Percentiles rank a stretch among this genome's conserved stretches.
These are phyloP conservation scores for Phortica magna DNA, from an alignment of 2,888 invertebrate species.

Conservation along the genomic window DNA sequence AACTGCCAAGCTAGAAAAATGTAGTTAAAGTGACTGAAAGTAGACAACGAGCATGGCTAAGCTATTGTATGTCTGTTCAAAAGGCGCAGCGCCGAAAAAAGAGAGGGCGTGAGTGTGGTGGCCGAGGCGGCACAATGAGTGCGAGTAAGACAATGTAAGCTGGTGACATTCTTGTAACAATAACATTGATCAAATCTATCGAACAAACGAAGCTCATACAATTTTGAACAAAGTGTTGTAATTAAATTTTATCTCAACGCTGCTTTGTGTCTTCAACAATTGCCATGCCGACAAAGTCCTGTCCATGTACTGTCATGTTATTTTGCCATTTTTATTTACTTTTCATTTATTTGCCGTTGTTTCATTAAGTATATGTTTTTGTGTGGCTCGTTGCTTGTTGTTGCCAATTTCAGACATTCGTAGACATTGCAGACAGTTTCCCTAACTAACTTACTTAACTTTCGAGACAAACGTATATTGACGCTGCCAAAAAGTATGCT, in stretches of 20 bases:
- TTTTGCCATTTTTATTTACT: not conserved
- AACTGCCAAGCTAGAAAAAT: not conserved
- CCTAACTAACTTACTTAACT: no score
- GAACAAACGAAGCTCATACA: constrained; percentile 39
- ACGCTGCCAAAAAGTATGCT: not conserved
- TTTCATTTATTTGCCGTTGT: not conserved
- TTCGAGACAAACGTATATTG: not conserved
- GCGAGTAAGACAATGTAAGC: not conserved
- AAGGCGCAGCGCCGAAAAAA: not conserved
- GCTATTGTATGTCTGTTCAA: not conserved
- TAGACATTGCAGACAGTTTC: no score
- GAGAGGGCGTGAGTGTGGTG: constrained; percentile 40
- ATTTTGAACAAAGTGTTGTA: constrained; percentile 55
- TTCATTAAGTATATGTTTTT: not conserved
- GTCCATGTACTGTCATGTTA: not conserved
- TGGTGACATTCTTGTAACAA: not conserved
- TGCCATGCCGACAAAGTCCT: not conserved
- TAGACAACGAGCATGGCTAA: not conserved
- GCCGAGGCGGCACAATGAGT: not conserved
- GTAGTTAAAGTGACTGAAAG: constrained; percentile 23
- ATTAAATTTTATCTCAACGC: constrained; percentile 59
- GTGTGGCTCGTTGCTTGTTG: not conserved
- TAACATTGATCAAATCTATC: constrained; percentile 33
- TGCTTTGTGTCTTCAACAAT: not conserved
- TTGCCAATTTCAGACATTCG: no score